Percentiles rank a stretch among this genome's conserved stretches.
Evolutionary conservation across 1,140 invertebrate genomes (phyloP).

Genomic region (Dermatophagoides farinae): DNA sequence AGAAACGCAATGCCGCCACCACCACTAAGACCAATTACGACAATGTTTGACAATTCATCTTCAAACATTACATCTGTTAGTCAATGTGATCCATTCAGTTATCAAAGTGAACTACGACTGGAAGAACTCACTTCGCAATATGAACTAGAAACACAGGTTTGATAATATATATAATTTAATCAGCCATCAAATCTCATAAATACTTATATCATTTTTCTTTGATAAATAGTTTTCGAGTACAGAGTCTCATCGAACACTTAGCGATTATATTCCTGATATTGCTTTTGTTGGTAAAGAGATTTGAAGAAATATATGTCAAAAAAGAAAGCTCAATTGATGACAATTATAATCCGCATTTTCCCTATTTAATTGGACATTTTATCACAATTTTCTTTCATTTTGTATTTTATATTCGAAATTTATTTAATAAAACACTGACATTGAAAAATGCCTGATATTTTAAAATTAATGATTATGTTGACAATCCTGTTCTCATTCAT

Average conservation of each 20-base stretch:
- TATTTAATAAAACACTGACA: too few relatives aligned
- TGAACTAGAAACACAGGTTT: conserved; percentile 9
- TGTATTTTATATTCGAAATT: background rate
- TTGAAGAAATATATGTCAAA: too few relatives aligned
- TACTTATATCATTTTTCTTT: background rate
- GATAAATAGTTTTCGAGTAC: conserved; percentile 7
- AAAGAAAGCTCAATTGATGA: too few relatives aligned
- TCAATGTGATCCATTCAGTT: conserved; percentile 8
- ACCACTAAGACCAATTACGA: background rate
- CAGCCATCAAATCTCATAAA: background rate
- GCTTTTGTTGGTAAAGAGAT: background rate
- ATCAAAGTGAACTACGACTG: conserved; percentile 6
- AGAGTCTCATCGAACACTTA: conserved; percentile 6
- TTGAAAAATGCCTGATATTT: too few relatives aligned
- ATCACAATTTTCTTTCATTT: background rate
- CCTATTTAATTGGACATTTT: background rate
- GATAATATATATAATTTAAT: background rate
- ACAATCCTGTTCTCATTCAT: too few relatives aligned
- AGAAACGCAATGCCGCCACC: conserved; percentile 6
- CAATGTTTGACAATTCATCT: background rate
- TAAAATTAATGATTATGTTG: too few relatives aligned
- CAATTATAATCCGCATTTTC: background rate
- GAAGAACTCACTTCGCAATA: background rate
- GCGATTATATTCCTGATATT: conserved; percentile 10
- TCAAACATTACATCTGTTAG: background rate